Evolutionary conservation across 2,113 vertebrate genomes (phyloP), one percentile per base, ranked within the genome.

Genomic region (Rhagologus leucostigma): DNA sequence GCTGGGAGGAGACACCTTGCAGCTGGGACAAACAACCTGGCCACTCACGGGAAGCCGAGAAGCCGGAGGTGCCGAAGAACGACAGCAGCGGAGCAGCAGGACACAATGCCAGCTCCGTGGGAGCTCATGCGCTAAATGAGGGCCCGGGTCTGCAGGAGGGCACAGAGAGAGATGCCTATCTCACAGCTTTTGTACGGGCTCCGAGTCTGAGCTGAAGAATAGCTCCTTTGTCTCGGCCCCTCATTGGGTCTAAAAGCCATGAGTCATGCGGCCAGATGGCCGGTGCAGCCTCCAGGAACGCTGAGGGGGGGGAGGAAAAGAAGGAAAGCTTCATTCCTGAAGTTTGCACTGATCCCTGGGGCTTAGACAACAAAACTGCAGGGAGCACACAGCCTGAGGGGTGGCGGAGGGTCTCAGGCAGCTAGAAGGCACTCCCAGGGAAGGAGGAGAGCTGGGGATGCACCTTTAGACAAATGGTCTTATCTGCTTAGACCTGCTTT

Each of bases 241-340:
- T 57, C 29, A 7, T 52, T 60, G 91, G 46, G 73, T 37, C 68
- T 71, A n/a, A 84, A 78, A 87, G 86, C 91, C 93, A 4, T 69
- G 67, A 90, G 86, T 87, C 90, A 59, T 32, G 59, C 1, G 11
- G 91, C 86, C 93, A 93, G 91, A 89, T 91, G 93, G 93, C 80
- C 89, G 79, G 55, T 76, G 77, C 30, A 1, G 41, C 68, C 60
- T 69, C 49, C 1, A 35, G 71, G 53, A 52, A 30, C 5, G 3
- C 2, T n/a, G n/a, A n/a, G n/a, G 2, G 15, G 35, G 75, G 74
- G 50, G 29, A 46, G 62, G 46, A 21, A 62, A 30, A 60, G 67
- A 29, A 39, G 80, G 52, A 86, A 92, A 84, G 32, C 22, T 53
- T 79, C 74, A 20, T 84, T 95, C 84, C 84, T 75, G 23, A 44